Conservation (phyloP, 2,797 vertebrate species). For the Petrocephalus sullivani region DNA sequence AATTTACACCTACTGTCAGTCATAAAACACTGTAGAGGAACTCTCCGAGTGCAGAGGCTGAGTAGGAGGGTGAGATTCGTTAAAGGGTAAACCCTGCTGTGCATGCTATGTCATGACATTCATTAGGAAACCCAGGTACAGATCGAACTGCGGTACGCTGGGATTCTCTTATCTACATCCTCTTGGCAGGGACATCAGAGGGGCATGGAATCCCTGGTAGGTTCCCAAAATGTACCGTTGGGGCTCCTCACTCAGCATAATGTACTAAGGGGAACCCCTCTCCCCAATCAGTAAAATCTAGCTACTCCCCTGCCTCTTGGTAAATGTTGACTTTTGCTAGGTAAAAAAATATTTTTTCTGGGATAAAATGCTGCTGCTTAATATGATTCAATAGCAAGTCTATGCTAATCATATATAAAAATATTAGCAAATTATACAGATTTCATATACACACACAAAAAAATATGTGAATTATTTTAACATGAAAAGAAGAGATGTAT, state of each 20-base stretch:
- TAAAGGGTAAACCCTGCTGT: conserved; percentile 37
- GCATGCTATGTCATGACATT: conserved; percentile 54
- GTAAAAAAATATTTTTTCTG: not conserved
- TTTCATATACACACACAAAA: conserved; percentile 34
- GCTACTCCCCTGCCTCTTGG: conserved; percentile 12
- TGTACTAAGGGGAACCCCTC: not conserved
- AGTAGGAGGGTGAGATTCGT: conserved; percentile 32
- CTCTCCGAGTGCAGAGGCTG: not conserved
- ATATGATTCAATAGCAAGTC: not conserved
- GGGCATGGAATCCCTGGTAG: not conserved
- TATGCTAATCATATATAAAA: conserved; percentile 33
- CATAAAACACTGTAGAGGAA: not conserved
- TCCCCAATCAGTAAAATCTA: not conserved
- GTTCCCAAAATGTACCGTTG: too few species aligned
- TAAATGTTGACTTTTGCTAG: conserved; percentile 10
- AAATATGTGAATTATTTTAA: conserved; percentile 41
- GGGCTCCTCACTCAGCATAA: not conserved
- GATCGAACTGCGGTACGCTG: conserved; percentile 32
- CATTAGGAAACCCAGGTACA: conserved; percentile 38
- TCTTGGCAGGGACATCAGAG: conserved; percentile 12
- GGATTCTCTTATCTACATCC: conserved; percentile 37
- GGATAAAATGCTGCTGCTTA: not conserved
- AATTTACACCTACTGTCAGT: not conserved
- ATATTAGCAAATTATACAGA: conserved; percentile 45
- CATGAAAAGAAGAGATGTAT: conserved; percentile 25